Percentiles rank a stretch among this genome's conserved stretches.
Conservation (phyloP, 1,140 invertebrate genomes). For the Orius insidiosus region DNA sequence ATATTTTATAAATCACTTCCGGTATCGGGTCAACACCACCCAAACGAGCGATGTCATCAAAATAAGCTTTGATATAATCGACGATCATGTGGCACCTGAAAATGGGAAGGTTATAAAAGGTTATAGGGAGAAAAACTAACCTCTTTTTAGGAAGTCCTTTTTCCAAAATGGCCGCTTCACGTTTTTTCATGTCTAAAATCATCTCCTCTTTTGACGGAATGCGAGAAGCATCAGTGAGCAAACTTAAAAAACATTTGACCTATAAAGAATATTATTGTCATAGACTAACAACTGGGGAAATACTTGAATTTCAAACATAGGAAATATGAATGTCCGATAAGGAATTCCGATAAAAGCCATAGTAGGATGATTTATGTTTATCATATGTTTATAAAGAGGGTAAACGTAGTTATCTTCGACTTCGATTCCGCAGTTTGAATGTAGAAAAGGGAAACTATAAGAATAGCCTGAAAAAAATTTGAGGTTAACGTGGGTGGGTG, state of each 20-base stretch:
- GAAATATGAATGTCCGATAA: slow-evolving; percentile 42
- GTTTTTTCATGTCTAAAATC: slow-evolving; percentile 28
- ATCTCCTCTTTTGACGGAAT: slow-evolving; percentile 35
- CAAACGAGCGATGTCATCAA: not conserved
- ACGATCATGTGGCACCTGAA: slow-evolving; percentile 1
- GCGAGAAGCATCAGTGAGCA: slow-evolving; percentile 28
- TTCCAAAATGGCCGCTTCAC: slow-evolving; percentile 18
- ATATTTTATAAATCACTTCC: not conserved
- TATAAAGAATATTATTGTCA: slow-evolving; percentile 21
- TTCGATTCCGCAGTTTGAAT: slow-evolving; percentile 34
- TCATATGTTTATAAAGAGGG: slow-evolving; percentile 55
- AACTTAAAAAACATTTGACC: slow-evolving; percentile 35
- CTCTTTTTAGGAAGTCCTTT: slow-evolving; percentile 22
- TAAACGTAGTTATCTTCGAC: slow-evolving; percentile 42
- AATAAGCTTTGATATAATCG: not conserved
- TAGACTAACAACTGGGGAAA: slow-evolving; percentile 13
- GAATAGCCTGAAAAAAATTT: slow-evolving; percentile 36
- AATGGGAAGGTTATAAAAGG: too few relatives aligned
- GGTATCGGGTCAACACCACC: not conserved
- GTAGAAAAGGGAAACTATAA: slow-evolving; percentile 47
- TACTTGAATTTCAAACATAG: slow-evolving; percentile 52
- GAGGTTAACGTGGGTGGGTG: slow-evolving; percentile 3
- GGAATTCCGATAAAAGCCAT: slow-evolving; percentile 57
- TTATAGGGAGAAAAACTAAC: too few relatives aligned
- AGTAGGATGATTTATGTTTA: slow-evolving; percentile 49